Conservation (phyloP, 2,888 invertebrate species). For the Drosophila quinaria region DNA sequence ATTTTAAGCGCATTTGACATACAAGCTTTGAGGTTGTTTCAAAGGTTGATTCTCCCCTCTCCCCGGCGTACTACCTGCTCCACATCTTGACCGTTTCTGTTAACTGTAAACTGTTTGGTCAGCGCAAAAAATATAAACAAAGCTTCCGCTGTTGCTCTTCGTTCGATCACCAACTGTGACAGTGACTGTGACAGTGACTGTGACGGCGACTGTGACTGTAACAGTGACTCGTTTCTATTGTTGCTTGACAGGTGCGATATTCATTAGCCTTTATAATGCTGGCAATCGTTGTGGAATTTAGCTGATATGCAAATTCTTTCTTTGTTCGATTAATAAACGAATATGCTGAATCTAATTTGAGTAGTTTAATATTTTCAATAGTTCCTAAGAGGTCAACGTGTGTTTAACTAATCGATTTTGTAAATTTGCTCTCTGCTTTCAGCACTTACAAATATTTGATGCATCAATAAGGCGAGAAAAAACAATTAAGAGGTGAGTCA, state of each 20-base stretch:
- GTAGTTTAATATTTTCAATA: neutral
- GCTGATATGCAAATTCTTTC: constrained; percentile 16
- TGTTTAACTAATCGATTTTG: constrained; percentile 15
- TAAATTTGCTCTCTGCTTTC: constrained; percentile 19
- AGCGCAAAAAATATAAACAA: constrained; percentile 4
- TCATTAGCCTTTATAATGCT: constrained; percentile 36
- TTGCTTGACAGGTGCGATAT: constrained; percentile 30
- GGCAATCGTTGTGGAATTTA: constrained; percentile 15
- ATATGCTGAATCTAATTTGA: neutral
- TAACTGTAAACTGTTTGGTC: constrained; percentile 43
- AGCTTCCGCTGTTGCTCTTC: constrained; percentile 5
- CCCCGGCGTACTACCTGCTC: neutral
- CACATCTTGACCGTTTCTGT: constrained; percentile 25
- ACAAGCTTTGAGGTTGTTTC: constrained; percentile 31
- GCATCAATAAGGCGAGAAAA: constrained; percentile 1
- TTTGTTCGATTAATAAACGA: neutral
- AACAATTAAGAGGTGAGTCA: constrained; percentile 58
- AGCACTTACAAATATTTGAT: constrained; percentile 4
- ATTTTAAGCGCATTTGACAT: constrained; percentile 74
- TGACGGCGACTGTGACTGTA: constrained; percentile 2
- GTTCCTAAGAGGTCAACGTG: constrained; percentile 1
- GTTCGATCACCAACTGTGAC: neutral
- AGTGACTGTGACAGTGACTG: neutral
- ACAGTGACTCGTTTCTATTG: constrained; percentile 9
- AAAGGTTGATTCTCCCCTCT: constrained; percentile 3